Evolutionary conservation across 2,113 vertebrate species (phyloP).

Genomic region (Columba livia): DNA sequence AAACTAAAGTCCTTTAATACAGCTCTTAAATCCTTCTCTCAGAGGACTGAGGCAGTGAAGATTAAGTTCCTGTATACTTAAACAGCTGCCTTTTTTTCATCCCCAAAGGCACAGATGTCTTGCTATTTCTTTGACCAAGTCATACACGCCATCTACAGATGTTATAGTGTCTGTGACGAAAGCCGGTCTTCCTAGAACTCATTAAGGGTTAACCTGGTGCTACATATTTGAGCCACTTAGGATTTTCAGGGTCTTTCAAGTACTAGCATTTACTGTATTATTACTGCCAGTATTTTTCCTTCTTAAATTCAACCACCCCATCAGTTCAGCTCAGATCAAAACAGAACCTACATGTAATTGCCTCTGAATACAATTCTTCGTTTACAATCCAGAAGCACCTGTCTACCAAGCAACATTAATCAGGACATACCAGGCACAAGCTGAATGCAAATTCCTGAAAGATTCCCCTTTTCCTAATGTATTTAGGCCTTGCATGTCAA

Average conservation of each 20-base stretch:
- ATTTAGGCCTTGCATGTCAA: neutral
- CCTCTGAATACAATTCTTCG: neutral
- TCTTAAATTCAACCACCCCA: neutral
- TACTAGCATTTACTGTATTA: neutral
- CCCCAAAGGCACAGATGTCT: neutral
- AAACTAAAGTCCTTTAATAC: neutral
- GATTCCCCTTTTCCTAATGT: neutral
- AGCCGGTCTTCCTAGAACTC: neutral
- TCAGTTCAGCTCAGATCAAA: neutral
- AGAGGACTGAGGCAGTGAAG: neutral
- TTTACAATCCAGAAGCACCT: conserved; percentile 21
- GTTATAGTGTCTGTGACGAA: rapidly evolving
- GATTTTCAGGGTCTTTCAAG: neutral
- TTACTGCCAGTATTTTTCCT: neutral
- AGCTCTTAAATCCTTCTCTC: neutral
- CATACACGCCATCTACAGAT: neutral
- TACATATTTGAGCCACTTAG: neutral
- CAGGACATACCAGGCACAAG: neutral
- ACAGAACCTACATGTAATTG: neutral
- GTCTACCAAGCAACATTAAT: neutral
- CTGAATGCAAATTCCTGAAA: neutral
- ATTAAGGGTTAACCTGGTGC: neutral
- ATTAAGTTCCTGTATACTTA: neutral
- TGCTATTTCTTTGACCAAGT: neutral
- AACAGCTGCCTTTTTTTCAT: neutral